Conservation (phyloP, 2,797 vertebrate genomes). For the Thamnophis elegans region DNA sequence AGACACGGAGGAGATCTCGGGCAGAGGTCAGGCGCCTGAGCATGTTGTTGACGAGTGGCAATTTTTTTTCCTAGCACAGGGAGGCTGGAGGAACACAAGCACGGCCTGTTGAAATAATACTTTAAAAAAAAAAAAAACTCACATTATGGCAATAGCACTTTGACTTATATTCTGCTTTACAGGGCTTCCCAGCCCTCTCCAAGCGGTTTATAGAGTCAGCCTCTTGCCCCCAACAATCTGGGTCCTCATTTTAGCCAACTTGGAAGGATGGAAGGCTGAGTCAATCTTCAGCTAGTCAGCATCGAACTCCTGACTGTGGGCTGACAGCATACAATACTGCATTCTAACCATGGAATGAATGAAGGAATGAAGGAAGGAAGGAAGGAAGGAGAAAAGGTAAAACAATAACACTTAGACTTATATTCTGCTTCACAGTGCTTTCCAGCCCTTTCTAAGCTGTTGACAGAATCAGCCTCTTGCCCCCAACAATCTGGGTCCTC, state of each 20-base stretch:
- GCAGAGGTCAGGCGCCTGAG: neutral
- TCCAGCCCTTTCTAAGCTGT: rapidly evolving
- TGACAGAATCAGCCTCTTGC: neutral
- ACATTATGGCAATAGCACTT: neutral
- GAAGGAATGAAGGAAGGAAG: no score
- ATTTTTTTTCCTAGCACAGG: neutral
- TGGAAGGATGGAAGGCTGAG: no score
- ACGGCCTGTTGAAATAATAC: neutral
- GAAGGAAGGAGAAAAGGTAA: no score
- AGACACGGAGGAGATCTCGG: neutral
- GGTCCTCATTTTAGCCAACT: no score
- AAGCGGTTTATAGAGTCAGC: no score
- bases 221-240: no score
- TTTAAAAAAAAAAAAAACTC: neutral
- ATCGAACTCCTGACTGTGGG: no score
- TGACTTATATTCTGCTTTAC: neutral
- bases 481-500: neutral
- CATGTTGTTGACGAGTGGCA: neutral
- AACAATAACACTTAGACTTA: neutral
- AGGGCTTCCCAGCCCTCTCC: no score
- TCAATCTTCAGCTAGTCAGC: no score
- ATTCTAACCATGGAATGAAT: no score
- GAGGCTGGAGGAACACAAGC: neutral
- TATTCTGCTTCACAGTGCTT: neutral
- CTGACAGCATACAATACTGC: no score